phyloP scores from a whole-genome alignment of 2,113 vertebrate genomes.

The Dipodomys merriami region DNA sequence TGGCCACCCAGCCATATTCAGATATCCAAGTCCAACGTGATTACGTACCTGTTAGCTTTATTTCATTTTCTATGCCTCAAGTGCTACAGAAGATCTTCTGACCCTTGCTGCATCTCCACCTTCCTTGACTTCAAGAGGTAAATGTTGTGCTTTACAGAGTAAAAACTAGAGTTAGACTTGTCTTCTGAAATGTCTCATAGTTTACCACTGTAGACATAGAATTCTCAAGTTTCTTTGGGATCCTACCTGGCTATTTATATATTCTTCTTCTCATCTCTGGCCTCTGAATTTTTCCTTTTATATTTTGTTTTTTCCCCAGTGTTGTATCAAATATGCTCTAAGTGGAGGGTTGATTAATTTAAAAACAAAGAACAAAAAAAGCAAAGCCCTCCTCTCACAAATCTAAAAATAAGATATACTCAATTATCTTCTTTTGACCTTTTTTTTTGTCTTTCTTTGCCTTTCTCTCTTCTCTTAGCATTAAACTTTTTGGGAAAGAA shows the following conservation, averaged over 20 bases:
- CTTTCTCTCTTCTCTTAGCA: not conserved
- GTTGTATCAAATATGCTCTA: too few species aligned
- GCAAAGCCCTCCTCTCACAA: not conserved
- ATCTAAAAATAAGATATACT: not conserved
- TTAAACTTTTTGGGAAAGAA: not conserved
- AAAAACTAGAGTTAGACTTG: not conserved
- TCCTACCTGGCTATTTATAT: not conserved
- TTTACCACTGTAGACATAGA: not conserved
- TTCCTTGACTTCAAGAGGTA: not conserved
- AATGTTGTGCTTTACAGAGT: slow-evolving; percentile 14
- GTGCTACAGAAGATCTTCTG: not conserved
- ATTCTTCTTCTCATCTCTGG: not conserved
- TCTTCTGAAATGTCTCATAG: not conserved
- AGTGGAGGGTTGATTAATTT: too few species aligned
- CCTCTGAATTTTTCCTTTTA: not conserved
- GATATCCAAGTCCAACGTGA: slow-evolving; percentile 46
- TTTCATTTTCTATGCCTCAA: not conserved
- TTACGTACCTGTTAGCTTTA: slow-evolving; percentile 4
- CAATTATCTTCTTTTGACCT: not conserved
- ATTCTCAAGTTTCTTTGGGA: not conserved
- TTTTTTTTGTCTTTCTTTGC: not conserved
- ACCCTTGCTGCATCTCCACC: not conserved
- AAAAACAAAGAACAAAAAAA: not conserved
- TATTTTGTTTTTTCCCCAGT: too few species aligned
- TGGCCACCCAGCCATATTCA: slow-evolving; percentile 49